Evolutionary conservation across 1,140 invertebrate species (phyloP).

Genomic region (Pseudoatta argentina): DNA sequence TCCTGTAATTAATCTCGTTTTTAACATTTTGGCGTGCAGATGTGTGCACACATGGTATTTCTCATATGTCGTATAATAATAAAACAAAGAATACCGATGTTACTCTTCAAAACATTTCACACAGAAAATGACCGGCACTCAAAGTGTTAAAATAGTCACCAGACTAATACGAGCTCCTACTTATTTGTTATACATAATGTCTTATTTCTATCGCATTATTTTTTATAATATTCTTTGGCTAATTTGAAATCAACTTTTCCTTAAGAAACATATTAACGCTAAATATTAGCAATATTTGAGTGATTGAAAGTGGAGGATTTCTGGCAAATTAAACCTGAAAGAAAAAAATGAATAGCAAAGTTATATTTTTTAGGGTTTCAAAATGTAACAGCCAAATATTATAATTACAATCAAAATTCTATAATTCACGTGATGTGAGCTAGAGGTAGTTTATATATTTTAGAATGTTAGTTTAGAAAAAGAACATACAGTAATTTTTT

Average conservation of each 20-base stretch:
- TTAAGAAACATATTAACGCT: neutral
- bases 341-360: neutral
- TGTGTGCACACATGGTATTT: neutral
- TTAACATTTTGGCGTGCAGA: constrained; percentile 31
- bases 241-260: constrained; percentile 1
- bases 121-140: neutral
- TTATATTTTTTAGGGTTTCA: no score
- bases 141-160: constrained; percentile 30
- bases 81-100: neutral
- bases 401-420: no score
- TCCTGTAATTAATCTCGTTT: constrained; percentile 32
- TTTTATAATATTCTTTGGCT: constrained; percentile 16
- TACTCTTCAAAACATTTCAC: neutral
- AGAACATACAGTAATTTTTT: neutral
- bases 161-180: neutral
- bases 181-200: neutral
- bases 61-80: neutral
- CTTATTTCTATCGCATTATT: constrained; percentile 10
- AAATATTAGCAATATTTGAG: neutral
- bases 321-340: neutral
- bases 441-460: no score
- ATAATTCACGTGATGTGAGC: no score
- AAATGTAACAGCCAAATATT: no score
- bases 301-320: neutral
- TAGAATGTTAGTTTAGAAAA: neutral